phyloP scores from a whole-genome alignment of 92 coral and sea anemone genomes.

The Phenganax subtilis region DNA sequence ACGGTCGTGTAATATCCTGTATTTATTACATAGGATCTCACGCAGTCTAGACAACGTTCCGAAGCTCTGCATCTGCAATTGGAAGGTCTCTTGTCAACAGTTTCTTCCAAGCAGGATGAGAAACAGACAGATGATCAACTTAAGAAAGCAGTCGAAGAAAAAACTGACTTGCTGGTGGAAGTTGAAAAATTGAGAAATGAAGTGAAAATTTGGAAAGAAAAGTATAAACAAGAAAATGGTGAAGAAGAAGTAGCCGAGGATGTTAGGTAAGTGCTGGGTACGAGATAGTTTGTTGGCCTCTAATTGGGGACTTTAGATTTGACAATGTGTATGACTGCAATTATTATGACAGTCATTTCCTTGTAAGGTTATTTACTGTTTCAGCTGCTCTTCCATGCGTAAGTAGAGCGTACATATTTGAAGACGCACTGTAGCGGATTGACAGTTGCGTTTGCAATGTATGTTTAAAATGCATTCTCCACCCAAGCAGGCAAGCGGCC shows the following conservation, averaged over 20 bases:
- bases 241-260: conserved; percentile 72
- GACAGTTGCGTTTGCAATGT: too few species aligned
- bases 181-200: conserved; percentile 79
- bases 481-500: too few species aligned
- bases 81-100: conserved; percentile 66
- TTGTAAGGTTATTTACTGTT: too few species aligned
- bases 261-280: conserved; percentile 52
- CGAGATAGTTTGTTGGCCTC: background rate
- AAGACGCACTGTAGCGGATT: too few species aligned
- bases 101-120: conserved; percentile 63
- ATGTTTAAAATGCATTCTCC: too few species aligned
- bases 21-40: conserved; percentile 57
- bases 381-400: too few species aligned
- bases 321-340: background rate
- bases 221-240: conserved; percentile 69
- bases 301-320: background rate
- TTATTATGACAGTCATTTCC: too few species aligned
- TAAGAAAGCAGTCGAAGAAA: conserved; percentile 80
- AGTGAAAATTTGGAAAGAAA: conserved; percentile 86
- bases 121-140: conserved; percentile 77
- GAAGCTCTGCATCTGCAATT: conserved; percentile 79
- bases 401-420: too few species aligned
- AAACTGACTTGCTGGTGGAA: conserved; percentile 69
- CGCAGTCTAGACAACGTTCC: conserved; percentile 80
- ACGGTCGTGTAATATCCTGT: too few species aligned